Evolutionary conservation across 2,797 vertebrate species (phyloP).

Genomic region (Cichlasoma orientale): DNA sequence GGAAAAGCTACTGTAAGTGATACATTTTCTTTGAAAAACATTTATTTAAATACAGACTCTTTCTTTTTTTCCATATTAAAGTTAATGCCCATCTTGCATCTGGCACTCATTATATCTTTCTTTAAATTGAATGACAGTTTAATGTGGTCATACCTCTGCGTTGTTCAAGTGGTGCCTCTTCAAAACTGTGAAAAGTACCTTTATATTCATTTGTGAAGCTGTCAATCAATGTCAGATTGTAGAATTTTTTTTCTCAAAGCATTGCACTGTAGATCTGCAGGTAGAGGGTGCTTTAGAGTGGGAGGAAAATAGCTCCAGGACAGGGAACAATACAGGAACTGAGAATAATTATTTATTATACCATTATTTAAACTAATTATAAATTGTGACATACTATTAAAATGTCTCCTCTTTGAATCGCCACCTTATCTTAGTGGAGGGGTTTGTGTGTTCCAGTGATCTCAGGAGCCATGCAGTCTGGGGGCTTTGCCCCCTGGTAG

Average conservation of each 20-base stretch:
- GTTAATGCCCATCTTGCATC: too few species aligned
- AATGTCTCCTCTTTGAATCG: too few species aligned
- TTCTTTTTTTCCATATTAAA: not conserved
- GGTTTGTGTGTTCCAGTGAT: too few species aligned
- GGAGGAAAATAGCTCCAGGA: not conserved
- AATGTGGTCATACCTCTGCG: not conserved
- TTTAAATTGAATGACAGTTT: not conserved
- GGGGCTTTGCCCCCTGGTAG: too few species aligned
- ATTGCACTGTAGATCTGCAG: not conserved
- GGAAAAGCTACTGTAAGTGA: not conserved
- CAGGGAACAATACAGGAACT: not conserved
- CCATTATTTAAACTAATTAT: not conserved
- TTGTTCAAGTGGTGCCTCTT: not conserved
- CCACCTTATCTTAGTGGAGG: too few species aligned
- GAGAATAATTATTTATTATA: not conserved
- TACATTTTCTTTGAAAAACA: not conserved
- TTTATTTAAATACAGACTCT: not conserved
- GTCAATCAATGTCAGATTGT: not conserved
- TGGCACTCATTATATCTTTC: not conserved
- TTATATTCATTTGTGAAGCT: not conserved
- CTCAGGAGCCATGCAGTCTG: too few species aligned
- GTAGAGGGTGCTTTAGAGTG: not conserved
- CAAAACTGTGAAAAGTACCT: not conserved
- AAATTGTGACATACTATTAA: not conserved
- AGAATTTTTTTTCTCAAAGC: not conserved